These are phyloP conservation scores for Momotus momota DNA, from an alignment of 2,797 vertebrate genomes.

Conservation along the genomic window DNA sequence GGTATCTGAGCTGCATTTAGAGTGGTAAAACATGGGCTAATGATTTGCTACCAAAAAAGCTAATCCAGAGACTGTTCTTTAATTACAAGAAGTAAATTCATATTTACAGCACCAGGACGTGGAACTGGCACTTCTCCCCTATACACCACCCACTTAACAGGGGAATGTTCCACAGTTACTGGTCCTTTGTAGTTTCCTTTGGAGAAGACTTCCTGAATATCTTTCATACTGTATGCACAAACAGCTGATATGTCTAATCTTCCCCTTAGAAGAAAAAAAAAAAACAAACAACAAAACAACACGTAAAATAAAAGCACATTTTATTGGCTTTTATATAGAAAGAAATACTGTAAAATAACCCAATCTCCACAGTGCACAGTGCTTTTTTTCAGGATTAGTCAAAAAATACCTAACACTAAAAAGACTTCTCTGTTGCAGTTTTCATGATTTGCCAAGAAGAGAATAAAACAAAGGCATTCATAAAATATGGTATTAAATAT, in stretches of 20 bases:
- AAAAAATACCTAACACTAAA: not conserved
- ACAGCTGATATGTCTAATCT: constrained; percentile 77
- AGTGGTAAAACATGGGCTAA: not conserved
- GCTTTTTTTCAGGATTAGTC: not conserved
- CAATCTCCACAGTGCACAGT: not conserved
- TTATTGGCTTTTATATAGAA: not conserved
- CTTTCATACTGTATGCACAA: constrained; percentile 73
- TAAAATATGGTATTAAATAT: not conserved
- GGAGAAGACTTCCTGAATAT: constrained; percentile 77
- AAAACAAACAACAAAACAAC: not conserved
- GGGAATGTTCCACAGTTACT: constrained; percentile 73
- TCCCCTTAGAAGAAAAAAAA: constrained; percentile 62
- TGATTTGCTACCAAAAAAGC: not conserved
- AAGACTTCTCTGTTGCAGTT: not conserved
- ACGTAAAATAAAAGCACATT: not conserved
- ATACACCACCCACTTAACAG: constrained; percentile 81
- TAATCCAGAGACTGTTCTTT: not conserved
- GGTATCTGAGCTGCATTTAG: not conserved
- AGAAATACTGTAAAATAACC: not conserved
- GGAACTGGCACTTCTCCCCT: constrained; percentile 81
- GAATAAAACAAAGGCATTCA: not conserved
- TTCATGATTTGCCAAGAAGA: not conserved
- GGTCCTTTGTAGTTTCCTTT: constrained; percentile 83
- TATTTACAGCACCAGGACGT: constrained; percentile 84
- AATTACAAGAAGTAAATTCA: not conserved